phyloP scores from a whole-genome alignment of 2,113 vertebrate species.

The Chauna torquata region DNA sequence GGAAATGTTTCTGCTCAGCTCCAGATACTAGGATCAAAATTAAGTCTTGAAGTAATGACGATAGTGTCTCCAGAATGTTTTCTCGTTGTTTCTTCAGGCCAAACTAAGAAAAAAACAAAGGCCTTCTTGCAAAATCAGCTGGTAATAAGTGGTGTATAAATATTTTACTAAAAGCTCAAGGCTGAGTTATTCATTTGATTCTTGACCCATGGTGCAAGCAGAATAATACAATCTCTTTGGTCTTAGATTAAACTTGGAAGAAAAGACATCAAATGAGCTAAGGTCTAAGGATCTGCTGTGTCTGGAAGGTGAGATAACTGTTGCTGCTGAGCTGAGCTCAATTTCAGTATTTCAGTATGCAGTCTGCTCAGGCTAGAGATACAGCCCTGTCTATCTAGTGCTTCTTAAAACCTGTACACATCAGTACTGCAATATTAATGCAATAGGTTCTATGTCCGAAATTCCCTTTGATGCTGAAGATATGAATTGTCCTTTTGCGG shows the following conservation, averaged over 20 bases:
- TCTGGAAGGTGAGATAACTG: neutral
- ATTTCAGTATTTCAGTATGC: neutral
- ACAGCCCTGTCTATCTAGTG: neutral
- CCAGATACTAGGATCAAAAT: neutral
- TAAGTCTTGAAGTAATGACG: neutral
- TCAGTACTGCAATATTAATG: neutral
- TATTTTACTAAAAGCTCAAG: neutral
- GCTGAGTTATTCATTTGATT: neutral
- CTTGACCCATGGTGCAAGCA: neutral
- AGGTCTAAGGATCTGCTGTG: neutral
- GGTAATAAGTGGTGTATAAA: neutral
- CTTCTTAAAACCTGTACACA: neutral
- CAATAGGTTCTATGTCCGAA: neutral
- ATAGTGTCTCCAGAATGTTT: neutral
- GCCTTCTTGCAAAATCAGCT: neutral
- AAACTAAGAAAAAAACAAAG: neutral
- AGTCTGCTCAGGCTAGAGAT: neutral
- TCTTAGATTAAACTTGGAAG: neutral
- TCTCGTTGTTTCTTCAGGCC: neutral
- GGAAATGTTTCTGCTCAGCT: neutral
- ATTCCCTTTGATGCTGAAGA: neutral
- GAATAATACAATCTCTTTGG: neutral
- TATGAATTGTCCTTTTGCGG: neutral
- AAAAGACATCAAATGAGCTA: neutral
- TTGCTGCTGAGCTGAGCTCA: neutral